These are phyloP conservation scores for Caranx ignobilis DNA, from an alignment of 2,113 vertebrate genomes.

Conservation along the genomic window DNA sequence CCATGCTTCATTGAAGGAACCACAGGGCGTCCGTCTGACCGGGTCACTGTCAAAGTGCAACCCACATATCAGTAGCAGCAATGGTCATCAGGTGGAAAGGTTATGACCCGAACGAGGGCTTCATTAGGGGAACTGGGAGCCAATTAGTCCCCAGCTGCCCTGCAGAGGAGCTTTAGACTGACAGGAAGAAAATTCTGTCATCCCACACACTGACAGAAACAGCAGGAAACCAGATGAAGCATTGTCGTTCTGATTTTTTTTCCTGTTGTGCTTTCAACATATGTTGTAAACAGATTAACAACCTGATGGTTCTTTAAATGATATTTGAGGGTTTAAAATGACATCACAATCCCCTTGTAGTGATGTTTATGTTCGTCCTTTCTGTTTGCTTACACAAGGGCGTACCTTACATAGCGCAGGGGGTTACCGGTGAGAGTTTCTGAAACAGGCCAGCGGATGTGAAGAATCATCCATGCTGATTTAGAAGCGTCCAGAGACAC, in stretches of 20 bases:
- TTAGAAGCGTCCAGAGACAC: slow-evolving; percentile 72
- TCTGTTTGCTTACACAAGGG: slow-evolving; percentile 23
- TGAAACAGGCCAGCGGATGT: slow-evolving; percentile 67
- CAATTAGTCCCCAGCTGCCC: slow-evolving; percentile 71
- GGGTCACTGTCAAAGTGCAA: slow-evolving; percentile 57
- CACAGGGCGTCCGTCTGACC: slow-evolving; percentile 36
- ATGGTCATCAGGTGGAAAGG: slow-evolving; percentile 68
- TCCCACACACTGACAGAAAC: slow-evolving; percentile 38
- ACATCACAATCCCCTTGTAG: slow-evolving; percentile 6
- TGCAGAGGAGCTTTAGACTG: slow-evolving; percentile 44
- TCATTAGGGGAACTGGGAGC: slow-evolving; percentile 72
- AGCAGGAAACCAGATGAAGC: slow-evolving; percentile 59
- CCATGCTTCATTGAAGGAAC: not conserved
- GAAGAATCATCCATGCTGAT: slow-evolving; percentile 67
- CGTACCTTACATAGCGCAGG: slow-evolving; percentile 11
- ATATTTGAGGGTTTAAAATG: not conserved
- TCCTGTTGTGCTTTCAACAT: not conserved
- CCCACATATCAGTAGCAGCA: slow-evolving; percentile 58
- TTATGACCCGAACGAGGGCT: slow-evolving; percentile 62
- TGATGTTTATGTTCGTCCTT: slow-evolving; percentile 11
- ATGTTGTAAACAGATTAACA: slow-evolving; percentile 19
- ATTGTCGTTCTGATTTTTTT: not conserved
- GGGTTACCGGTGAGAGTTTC: slow-evolving; percentile 50
- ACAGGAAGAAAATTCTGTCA: slow-evolving; percentile 55
- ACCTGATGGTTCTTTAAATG: slow-evolving; percentile 1